Evolutionary conservation across 64 coral and sea anemone genomes (phyloP), one percentile per base, ranked within the genome.

Genomic region (Actinia tenebrosa): DNA sequence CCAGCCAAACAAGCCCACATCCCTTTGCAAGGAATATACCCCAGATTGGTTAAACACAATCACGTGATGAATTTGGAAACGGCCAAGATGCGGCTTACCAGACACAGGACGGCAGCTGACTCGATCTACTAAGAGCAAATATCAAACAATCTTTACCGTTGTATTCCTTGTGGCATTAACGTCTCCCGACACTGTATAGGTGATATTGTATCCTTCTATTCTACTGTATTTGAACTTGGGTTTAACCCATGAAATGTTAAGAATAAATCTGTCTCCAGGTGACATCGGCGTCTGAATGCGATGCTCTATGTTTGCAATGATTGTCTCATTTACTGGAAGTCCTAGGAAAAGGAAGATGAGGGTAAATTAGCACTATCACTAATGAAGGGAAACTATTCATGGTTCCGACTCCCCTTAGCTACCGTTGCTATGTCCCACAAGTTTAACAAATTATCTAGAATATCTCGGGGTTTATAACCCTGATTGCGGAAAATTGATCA

Each of bases 191-290:
- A 60, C 42, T 19, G 22, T 50, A 71, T 91, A 91, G 3, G 54
- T 45, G 4, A 86, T n/a, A 6, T 52, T 84, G 44, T 91, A 91
- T 11, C n/a, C 16, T 4, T 50, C 23, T 7, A 91, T 56, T 25
- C 5, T 53, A 17, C 89, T 86, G 44, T 86, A 91, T 2, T 86
- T 86, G 72, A 91, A 91, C 16, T 5, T 79, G 44, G 89, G 89
- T 27, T 86, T 80, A 37, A 56, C 30, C 89, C 89, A 91, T 42
- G 89, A 86, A 15, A 91, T 86, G 53, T 80, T 80, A 13, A 60
- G 53, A 52, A n/a, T 46, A 47, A 91, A 80, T 17, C 89, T 62
- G 14, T 77, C 71, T 16, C 19, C 53, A 54, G 84, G n/a, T 9
- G 72, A 86, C 13, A 18, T 19, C 8, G 45, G 17, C 11, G 53